Conservation (phyloP, 2,797 vertebrate species). For the Buphagus erythrorhynchus region DNA sequence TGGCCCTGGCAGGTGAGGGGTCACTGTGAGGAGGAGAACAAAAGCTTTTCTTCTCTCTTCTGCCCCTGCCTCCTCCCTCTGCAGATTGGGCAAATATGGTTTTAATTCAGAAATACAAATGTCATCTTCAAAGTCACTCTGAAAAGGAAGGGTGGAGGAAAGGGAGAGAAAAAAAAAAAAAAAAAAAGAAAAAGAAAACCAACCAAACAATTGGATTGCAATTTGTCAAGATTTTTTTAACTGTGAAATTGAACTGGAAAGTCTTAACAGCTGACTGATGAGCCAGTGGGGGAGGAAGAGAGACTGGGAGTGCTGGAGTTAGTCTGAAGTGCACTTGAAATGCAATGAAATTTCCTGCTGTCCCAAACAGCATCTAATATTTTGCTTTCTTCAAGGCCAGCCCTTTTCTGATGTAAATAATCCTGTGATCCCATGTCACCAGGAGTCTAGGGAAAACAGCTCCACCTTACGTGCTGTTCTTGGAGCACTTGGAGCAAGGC, state of each 20-base stretch:
- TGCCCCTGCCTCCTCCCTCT: neutral
- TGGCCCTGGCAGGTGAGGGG: slow-evolving; percentile 47
- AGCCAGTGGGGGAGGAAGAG: neutral
- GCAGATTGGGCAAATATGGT: neutral
- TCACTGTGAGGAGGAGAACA: slow-evolving; percentile 38
- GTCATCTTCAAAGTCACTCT: slow-evolving; percentile 5
- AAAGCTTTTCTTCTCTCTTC: slow-evolving; percentile 38
- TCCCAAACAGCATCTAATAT: neutral
- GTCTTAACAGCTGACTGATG: neutral
- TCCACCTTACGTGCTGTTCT: neutral
- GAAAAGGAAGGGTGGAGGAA: neutral
- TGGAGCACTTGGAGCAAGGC: neutral
- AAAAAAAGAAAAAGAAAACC: neutral
- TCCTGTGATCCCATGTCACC: neutral
- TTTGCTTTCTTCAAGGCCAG: neutral
- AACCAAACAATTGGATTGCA: neutral
- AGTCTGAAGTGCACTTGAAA: neutral
- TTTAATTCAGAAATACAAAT: slow-evolving; percentile 61
- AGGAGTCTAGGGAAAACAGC: neutral
- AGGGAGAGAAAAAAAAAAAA: neutral
- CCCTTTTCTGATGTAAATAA: neutral
- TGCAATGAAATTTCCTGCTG: neutral
- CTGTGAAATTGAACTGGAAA: neutral
- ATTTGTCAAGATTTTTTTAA: neutral
- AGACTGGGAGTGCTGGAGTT: neutral